These are phyloP conservation scores for Hydrocynus forskahlii DNA, from an alignment of 2,797 vertebrate genomes.

Conservation along the genomic window DNA sequence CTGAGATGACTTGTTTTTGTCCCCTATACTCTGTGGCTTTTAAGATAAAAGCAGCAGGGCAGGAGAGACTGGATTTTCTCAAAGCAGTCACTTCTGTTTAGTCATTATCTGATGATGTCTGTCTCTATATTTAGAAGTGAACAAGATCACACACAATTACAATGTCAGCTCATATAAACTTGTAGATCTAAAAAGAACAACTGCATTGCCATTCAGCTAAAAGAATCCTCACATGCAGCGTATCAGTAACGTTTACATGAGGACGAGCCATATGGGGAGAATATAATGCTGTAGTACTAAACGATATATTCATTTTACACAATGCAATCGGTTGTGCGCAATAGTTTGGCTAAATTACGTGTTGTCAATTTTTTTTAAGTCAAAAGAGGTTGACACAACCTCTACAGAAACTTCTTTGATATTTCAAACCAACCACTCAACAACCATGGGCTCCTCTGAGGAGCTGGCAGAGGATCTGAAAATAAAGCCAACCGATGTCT, in stretches of 20 bases:
- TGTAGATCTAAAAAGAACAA: neutral
- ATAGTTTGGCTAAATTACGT: too few species aligned
- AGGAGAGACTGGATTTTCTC: constrained; percentile 8
- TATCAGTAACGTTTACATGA: neutral
- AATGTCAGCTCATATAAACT: neutral
- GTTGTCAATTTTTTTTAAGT: too few species aligned
- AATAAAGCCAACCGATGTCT: too few species aligned
- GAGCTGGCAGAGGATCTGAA: too few species aligned
- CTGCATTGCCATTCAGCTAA: neutral
- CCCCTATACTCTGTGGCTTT: neutral
- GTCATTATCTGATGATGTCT: constrained; percentile 11
- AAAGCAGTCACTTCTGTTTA: constrained; percentile 25
- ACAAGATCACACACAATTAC: neutral
- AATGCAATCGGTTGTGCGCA: neutral
- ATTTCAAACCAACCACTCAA: too few species aligned
- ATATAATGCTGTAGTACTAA: neutral
- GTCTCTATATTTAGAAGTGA: constrained; percentile 14
- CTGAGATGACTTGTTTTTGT: constrained; percentile 10
- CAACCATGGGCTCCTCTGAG: too few species aligned
- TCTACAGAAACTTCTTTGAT: too few species aligned
- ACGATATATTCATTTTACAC: neutral
- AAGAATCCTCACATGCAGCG: neutral
- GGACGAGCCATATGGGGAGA: too few species aligned
- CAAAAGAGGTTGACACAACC: too few species aligned
- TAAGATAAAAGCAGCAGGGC: constrained; percentile 12